These are phyloP conservation scores for Diceros bicornis DNA, from an alignment of 2,797 vertebrate genomes.

Conservation along the genomic window DNA sequence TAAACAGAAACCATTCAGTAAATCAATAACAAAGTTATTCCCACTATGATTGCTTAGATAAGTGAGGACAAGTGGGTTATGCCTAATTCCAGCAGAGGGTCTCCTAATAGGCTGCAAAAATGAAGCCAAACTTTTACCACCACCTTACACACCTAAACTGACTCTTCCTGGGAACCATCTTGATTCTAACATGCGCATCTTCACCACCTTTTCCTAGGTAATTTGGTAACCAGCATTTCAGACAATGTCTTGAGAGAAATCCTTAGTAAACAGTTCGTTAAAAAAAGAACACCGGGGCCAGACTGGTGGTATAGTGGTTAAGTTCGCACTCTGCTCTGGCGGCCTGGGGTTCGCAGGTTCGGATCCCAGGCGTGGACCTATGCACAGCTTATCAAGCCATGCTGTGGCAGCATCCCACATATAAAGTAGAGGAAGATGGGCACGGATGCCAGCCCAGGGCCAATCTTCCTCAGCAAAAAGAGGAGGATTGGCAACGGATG, in stretches of 20 bases:
- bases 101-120: not conserved
- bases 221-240: slow-evolving; percentile 3
- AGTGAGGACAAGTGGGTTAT: not conserved
- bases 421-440: no score
- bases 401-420: no score
- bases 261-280: not conserved
- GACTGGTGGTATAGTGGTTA: no score
- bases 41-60: not conserved
- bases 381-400: no score
- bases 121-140: not conserved
- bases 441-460: no score
- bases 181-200: not conserved
- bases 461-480: no score
- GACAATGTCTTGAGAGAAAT: not conserved
- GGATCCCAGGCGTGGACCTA: no score
- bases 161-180: not conserved
- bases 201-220: not conserved
- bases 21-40: not conserved
- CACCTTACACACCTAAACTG: not conserved
- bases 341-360: no score
- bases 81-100: not conserved
- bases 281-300: not conserved
- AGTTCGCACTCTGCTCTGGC: no score
- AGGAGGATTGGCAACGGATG: no score
- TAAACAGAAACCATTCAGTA: not conserved